Conservation (phyloP, 2,888 invertebrate species). For the Cephonodes hylas region DNA sequence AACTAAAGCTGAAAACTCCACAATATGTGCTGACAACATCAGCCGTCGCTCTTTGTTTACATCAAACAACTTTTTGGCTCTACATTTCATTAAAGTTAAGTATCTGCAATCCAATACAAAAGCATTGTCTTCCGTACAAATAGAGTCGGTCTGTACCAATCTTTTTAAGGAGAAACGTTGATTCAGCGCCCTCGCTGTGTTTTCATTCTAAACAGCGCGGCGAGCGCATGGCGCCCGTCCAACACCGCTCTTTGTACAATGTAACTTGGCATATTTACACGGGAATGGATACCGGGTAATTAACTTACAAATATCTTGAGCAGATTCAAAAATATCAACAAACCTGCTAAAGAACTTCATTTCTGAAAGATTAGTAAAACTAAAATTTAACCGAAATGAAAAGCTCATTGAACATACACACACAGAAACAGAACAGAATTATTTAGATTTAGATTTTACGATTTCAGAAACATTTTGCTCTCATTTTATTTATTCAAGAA, state of each 20-base stretch:
- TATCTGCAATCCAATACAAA: slow-evolving; percentile 20
- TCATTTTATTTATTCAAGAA: too few species aligned
- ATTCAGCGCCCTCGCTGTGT: slow-evolving; percentile 43
- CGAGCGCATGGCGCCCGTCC: slow-evolving; percentile 22
- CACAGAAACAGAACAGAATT: too few species aligned
- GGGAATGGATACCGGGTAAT: neutral
- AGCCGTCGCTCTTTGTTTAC: neutral
- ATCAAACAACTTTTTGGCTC: neutral
- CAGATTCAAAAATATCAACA: too few species aligned
- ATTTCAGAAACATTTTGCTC: too few species aligned
- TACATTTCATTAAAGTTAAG: neutral
- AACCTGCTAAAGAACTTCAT: too few species aligned
- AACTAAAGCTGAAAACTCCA: neutral
- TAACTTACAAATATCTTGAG: neutral
- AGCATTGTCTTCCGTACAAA: slow-evolving; percentile 48
- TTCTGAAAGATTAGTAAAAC: too few species aligned
- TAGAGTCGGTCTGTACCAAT: slow-evolving; percentile 47
- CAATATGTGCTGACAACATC: neutral
- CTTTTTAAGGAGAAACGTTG: slow-evolving; percentile 49
- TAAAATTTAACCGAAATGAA: too few species aligned
- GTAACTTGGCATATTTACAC: neutral
- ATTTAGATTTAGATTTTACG: too few species aligned
- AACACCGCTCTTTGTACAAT: slow-evolving; percentile 17
- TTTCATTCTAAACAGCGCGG: slow-evolving; percentile 45
- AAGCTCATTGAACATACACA: too few species aligned